phyloP scores from a whole-genome alignment of 1,140 invertebrate species.

The Plectrocnemia conspersa region DNA sequence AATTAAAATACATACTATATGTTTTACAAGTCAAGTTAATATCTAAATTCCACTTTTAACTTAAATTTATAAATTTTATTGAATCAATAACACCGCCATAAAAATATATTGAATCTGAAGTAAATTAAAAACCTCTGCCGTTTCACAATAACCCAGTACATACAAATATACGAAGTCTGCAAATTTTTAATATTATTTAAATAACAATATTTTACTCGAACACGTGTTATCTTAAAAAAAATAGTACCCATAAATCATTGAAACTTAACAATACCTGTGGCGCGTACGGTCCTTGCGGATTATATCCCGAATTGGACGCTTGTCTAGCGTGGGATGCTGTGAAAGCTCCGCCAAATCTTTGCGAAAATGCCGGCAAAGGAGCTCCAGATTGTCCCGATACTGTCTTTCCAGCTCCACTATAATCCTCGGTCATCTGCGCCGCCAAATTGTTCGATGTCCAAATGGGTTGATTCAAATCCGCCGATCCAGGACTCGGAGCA shows the following conservation, averaged over 20 bases:
- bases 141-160: no score
- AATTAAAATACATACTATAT: no score
- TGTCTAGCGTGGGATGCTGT: conserved; percentile 18
- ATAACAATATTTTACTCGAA: no score
- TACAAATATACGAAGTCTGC: no score
- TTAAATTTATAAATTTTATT: no score
- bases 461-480: conserved; percentile 19
- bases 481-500: conserved; percentile 22
- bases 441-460: conserved; percentile 19
- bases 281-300: conserved; percentile 18
- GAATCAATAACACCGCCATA: no score
- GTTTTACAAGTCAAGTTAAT: no score
- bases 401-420: conserved; percentile 3
- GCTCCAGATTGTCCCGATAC: neutral
- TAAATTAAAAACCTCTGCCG: no score
- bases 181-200: no score
- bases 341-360: conserved; percentile 28
- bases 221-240: no score
- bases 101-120: no score
- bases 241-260: neutral
- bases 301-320: conserved; percentile 6
- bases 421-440: conserved; percentile 12
- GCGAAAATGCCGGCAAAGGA: conserved; percentile 29
- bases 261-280: conserved; percentile 22
- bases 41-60: no score